phyloP scores from a whole-genome alignment of 2,888 invertebrate species.

The Sinodicranocentrus sp. region DNA sequence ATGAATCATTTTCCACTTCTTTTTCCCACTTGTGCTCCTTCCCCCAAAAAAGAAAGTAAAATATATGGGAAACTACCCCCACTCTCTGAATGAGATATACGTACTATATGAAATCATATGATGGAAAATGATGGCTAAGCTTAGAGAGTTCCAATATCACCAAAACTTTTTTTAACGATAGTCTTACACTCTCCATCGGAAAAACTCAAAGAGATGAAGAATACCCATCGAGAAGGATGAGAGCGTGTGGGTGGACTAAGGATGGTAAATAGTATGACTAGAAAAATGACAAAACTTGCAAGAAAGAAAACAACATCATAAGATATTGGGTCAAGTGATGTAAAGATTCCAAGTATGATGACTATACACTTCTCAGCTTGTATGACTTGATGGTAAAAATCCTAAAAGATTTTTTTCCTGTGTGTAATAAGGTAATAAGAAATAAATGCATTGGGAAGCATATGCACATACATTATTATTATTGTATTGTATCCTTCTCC shows the following conservation, averaged over 20 bases:
- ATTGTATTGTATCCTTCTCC: neutral
- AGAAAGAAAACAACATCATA: neutral
- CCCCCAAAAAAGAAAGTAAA: too few relatives aligned
- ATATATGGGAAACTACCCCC: too few relatives aligned
- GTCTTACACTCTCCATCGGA: too few relatives aligned
- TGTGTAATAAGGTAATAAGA: constrained; percentile 20
- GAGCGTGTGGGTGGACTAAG: too few relatives aligned
- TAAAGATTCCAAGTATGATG: neutral
- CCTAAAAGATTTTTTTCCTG: neutral
- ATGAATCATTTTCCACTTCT: constrained; percentile 62
- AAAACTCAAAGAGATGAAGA: neutral
- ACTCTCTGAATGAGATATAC: too few relatives aligned
- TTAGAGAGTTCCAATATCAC: too few relatives aligned
- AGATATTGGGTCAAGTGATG: constrained; percentile 45
- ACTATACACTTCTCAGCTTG: neutral
- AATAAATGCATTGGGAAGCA: constrained; percentile 46
- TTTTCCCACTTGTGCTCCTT: constrained; percentile 16
- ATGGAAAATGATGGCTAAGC: too few relatives aligned
- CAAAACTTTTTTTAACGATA: too few relatives aligned
- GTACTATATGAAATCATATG: too few relatives aligned
- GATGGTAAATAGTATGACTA: neutral
- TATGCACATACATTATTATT: constrained; percentile 21
- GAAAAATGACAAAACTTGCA: too few relatives aligned
- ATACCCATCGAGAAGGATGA: too few relatives aligned
- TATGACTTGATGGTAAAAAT: neutral